phyloP scores from a whole-genome alignment of 2,797 vertebrate genomes.

The Hippopotamyrus pictus region DNA sequence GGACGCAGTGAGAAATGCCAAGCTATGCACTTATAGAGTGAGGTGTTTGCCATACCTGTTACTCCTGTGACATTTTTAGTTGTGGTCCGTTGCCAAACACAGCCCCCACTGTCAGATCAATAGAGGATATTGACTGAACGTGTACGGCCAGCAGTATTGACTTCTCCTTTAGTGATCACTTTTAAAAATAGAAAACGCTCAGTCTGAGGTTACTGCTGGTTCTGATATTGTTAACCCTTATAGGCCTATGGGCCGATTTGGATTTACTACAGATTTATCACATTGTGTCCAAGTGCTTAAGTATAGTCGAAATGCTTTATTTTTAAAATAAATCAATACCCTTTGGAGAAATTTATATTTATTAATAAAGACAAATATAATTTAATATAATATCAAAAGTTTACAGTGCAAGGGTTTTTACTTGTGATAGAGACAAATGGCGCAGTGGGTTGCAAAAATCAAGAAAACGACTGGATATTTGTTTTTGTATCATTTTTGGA shows the following conservation, averaged over 20 bases:
- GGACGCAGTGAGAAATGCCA: background rate
- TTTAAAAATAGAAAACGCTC: background rate
- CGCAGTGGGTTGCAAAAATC: background rate
- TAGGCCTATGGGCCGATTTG: background rate
- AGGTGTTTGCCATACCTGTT: background rate
- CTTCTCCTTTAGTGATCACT: background rate
- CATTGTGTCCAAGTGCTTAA: background rate
- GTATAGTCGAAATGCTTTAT: background rate
- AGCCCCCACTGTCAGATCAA: background rate
- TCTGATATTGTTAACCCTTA: background rate
- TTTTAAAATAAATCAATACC: background rate
- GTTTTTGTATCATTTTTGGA: background rate
- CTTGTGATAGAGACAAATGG: background rate
- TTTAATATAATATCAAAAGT: background rate
- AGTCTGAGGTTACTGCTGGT: background rate
- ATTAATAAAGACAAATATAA: conserved; percentile 8
- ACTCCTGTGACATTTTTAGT: conserved; percentile 29
- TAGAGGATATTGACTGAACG: background rate
- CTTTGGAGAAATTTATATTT: conserved; percentile 4
- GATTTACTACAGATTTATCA: background rate
- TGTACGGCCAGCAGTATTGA: background rate
- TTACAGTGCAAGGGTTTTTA: background rate
- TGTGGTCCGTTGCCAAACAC: conserved; percentile 31
- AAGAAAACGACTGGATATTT: background rate
- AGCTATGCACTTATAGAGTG: background rate